phyloP scores from a whole-genome alignment of 2,888 invertebrate genomes.

The Erynnis tages region DNA sequence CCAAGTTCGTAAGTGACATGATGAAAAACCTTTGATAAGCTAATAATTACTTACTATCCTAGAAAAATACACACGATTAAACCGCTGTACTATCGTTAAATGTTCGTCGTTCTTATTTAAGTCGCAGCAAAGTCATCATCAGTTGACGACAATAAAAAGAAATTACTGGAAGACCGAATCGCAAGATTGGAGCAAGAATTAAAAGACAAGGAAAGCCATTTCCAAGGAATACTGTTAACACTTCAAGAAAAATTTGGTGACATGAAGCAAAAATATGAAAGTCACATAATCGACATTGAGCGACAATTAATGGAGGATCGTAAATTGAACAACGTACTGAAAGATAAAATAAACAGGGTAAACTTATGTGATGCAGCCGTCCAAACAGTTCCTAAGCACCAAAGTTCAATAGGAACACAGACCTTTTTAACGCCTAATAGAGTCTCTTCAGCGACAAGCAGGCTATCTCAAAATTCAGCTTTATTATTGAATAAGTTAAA shows the following conservation, averaged over 20 bases:
- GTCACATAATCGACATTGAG: slow-evolving; percentile 88
- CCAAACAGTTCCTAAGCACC: slow-evolving; percentile 69
- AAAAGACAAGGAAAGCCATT: slow-evolving; percentile 85
- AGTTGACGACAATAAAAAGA: slow-evolving; percentile 80
- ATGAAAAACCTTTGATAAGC: no score
- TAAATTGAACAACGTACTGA: slow-evolving; percentile 73
- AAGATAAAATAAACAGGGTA: slow-evolving; percentile 73
- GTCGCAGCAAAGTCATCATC: slow-evolving; percentile 82
- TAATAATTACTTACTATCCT: no score
- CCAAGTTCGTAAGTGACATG: no score
- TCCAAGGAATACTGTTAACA: slow-evolving; percentile 86
- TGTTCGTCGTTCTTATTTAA: slow-evolving; percentile 43
- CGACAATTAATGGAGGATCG: slow-evolving; percentile 81
- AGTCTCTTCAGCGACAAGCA: slow-evolving; percentile 73
- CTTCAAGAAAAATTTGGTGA: slow-evolving; percentile 89
- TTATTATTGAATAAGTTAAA: slow-evolving; percentile 77
- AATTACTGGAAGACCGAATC: slow-evolving; percentile 87
- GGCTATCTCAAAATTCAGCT: slow-evolving; percentile 79
- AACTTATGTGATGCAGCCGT: slow-evolving; percentile 60
- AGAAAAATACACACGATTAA: no score
- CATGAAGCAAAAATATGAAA: slow-evolving; percentile 89
- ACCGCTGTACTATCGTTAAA: not conserved
- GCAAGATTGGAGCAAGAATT: slow-evolving; percentile 86
- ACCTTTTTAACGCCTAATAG: slow-evolving; percentile 63
- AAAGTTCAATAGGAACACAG: slow-evolving; percentile 55